These are phyloP conservation scores for Macaria liturata DNA, from an alignment of 2,888 invertebrate genomes.

Conservation along the genomic window DNA sequence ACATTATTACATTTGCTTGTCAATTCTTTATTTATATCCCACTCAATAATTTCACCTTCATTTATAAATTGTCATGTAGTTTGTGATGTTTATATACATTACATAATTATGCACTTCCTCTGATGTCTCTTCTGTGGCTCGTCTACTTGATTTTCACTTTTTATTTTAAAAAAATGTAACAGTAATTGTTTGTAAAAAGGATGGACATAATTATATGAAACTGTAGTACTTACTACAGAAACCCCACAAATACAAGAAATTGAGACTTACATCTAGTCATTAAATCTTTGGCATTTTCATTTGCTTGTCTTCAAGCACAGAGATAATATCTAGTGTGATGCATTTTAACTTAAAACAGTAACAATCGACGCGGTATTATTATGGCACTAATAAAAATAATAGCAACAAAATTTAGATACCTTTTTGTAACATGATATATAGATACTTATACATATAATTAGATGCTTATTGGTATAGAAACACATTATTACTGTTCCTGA, in stretches of 20 bases:
- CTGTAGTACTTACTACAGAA: no score
- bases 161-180: no score
- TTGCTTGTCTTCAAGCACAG: constrained; percentile 57
- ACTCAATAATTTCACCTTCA: not conserved
- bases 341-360: constrained; percentile 35
- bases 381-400: constrained; percentile 34
- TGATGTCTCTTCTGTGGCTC: constrained; percentile 97
- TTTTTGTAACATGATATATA: not conserved
- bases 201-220: no score
- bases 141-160: not conserved
- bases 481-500: constrained; percentile 78
- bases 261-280: constrained; percentile 71
- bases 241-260: not conserved
- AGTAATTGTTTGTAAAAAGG: no score
- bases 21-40: not conserved
- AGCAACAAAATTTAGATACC: constrained; percentile 9
- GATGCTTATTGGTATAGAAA: constrained; percentile 64
- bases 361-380: constrained; percentile 28
- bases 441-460: not conserved
- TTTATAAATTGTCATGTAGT: constrained; percentile 48
- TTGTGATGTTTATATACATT: constrained; percentile 83
- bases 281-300: constrained; percentile 78
- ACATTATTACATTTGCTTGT: no score
- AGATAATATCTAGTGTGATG: constrained; percentile 66
- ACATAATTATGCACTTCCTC: constrained; percentile 93